Evolutionary conservation across 2,888 invertebrate species (phyloP).

Genomic region (Pterostichus madidus): DNA sequence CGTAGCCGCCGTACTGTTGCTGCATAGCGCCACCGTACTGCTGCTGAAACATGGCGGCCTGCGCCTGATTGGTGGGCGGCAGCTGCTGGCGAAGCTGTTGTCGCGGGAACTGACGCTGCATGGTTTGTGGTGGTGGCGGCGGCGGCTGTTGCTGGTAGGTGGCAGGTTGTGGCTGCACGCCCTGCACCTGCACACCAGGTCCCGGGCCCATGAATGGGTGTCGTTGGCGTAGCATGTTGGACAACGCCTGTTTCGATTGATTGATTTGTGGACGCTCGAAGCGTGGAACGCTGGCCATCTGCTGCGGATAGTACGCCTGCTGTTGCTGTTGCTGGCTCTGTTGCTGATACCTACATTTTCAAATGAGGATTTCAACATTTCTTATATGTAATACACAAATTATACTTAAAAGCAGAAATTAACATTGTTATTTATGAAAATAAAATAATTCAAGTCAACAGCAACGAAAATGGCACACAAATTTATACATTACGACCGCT

Average conservation of each 20-base stretch:
- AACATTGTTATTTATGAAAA: too few species aligned
- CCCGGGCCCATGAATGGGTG: slow-evolving; percentile 80
- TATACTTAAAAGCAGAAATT: too few species aligned
- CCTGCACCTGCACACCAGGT: slow-evolving; percentile 72
- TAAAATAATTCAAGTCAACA: too few species aligned
- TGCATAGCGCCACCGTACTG: slow-evolving; percentile 81
- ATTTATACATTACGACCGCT: too few species aligned
- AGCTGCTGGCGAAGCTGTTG: slow-evolving; percentile 76
- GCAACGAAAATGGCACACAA: too few species aligned
- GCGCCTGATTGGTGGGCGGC: slow-evolving; percentile 74
- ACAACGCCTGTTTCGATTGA: slow-evolving; percentile 91
- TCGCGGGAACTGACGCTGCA: slow-evolving; percentile 78
- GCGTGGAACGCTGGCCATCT: slow-evolving; percentile 77
- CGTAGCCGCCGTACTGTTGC: slow-evolving; percentile 83
- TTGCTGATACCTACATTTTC: slow-evolving; percentile 67
- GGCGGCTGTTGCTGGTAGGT: slow-evolving; percentile 68
- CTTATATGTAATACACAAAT: too few species aligned
- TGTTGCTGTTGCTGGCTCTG: slow-evolving; percentile 60
- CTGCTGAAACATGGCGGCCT: slow-evolving; percentile 80
- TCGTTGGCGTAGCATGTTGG: slow-evolving; percentile 90
- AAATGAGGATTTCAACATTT: too few species aligned
- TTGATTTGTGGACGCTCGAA: slow-evolving; percentile 80
- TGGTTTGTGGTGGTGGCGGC: slow-evolving; percentile 72
- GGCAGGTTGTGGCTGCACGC: slow-evolving; percentile 73
- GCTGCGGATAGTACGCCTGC: slow-evolving; percentile 77